Evolutionary conservation across 1,140 invertebrate species (phyloP).

Genomic region (Liolophura sinensis): DNA sequence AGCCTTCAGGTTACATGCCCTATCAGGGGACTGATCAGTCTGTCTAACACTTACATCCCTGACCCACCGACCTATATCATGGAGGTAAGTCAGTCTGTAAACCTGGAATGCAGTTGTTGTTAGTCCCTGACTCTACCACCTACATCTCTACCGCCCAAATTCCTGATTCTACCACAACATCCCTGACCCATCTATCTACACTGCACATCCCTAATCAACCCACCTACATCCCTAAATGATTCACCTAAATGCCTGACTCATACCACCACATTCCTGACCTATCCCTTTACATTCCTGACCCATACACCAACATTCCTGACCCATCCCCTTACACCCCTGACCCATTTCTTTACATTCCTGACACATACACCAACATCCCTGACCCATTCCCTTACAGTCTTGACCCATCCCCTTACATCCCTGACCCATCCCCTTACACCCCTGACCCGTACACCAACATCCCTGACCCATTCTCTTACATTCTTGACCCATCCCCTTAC

Average conservation of each 20-base stretch:
- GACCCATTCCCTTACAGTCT: too few relatives aligned
- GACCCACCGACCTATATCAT: slow-evolving; percentile 44
- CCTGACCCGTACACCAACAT: too few relatives aligned
- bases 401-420: too few relatives aligned
- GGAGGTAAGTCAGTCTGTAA: slow-evolving; percentile 28
- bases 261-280: too few relatives aligned
- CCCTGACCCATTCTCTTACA: too few relatives aligned
- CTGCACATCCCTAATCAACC: background rate
- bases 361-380: too few relatives aligned
- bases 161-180: background rate
- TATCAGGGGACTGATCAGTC: slow-evolving; percentile 46
- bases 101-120: background rate
- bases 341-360: too few relatives aligned
- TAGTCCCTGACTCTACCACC: background rate
- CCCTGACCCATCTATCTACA: background rate
- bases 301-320: too few relatives aligned
- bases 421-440: too few relatives aligned
- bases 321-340: too few relatives aligned
- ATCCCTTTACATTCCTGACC: too few relatives aligned
- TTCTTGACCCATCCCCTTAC: too few relatives aligned
- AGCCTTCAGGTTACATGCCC: slow-evolving; percentile 42
- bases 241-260: background rate
- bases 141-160: background rate
- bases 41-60: slow-evolving; percentile 51
- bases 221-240: background rate